phyloP scores from a whole-genome alignment of 2,797 vertebrate genomes.

The Petrocephalus sullivani region DNA sequence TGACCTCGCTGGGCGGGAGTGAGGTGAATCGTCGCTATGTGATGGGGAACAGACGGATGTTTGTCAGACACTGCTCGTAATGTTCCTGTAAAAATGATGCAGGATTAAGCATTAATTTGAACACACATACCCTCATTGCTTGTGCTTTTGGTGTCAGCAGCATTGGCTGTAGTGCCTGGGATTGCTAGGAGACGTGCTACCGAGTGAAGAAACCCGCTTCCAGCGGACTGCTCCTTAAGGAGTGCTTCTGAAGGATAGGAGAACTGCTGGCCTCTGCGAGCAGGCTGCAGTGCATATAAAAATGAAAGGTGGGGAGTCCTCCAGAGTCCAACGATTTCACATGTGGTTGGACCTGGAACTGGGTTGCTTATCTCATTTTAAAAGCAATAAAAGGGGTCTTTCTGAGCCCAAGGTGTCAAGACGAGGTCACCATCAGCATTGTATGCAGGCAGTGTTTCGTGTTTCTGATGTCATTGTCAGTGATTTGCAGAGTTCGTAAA shows the following conservation, averaged over 20 bases:
- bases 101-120: background rate
- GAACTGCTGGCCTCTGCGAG: background rate
- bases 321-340: background rate
- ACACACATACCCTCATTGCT: background rate
- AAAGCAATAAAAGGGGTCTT: background rate
- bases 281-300: background rate
- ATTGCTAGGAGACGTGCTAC: background rate
- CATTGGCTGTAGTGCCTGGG: background rate
- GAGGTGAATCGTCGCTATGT: background rate
- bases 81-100: background rate
- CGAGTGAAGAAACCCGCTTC: background rate
- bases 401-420: background rate
- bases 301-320: slow-evolving; percentile 6
- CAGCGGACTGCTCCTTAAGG: background rate
- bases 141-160: background rate
- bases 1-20: background rate
- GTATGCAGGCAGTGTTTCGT: background rate
- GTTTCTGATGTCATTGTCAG: background rate
- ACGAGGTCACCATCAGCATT: background rate
- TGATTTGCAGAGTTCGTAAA: background rate
- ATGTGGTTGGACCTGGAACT: background rate
- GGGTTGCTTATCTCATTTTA: background rate
- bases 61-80: background rate
- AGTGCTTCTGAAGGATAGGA: background rate
- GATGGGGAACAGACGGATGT: background rate